A percentile compares a stretch with the other conserved stretches of the same genome.
Evolutionary conservation across 2,888 invertebrate species (phyloP).

Genomic region (Odontocolon sp.): DNA sequence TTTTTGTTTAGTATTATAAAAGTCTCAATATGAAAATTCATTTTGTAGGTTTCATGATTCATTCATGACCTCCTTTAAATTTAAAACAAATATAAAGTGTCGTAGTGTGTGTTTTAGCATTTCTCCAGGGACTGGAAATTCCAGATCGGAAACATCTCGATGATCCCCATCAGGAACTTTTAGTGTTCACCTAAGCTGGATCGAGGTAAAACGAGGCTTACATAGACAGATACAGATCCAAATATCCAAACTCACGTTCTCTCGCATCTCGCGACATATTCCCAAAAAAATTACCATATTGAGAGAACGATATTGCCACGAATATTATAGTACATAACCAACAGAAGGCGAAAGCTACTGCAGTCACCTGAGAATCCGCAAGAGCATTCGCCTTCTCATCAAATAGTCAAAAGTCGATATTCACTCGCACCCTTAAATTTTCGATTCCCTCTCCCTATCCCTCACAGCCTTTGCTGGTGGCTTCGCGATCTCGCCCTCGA

Average conservation of each 20-base stretch:
- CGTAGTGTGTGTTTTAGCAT: slow-evolving; percentile 12
- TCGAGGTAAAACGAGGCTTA: too few species aligned
- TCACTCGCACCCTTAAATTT: neutral
- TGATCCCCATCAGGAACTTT: neutral
- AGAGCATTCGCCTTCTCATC: slow-evolving; percentile 68
- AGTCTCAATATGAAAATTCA: too few species aligned
- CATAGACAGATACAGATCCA: neutral
- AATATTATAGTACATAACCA: neutral
- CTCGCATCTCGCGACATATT: slow-evolving; percentile 14
- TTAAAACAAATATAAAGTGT: neutral
- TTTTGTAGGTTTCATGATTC: too few species aligned
- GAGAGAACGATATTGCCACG: slow-evolving; percentile 63
- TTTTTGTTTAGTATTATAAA: too few species aligned
- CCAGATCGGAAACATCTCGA: slow-evolving; percentile 1
- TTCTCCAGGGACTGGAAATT: slow-evolving; percentile 28
- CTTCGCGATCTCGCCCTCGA: slow-evolving; percentile 37
- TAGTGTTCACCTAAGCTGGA: neutral
- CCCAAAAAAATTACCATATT: slow-evolving; percentile 67
- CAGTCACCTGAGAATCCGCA: slow-evolving; percentile 66
- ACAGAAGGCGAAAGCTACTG: slow-evolving; percentile 43
- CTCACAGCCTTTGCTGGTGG: neutral
- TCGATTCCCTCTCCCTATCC: neutral
- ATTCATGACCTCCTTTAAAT: too few species aligned
- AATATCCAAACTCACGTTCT: slow-evolving; percentile 36
- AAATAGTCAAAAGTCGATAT: slow-evolving; percentile 75